Evolutionary conservation across 2,888 invertebrate genomes (phyloP), one percentile per base, ranked within the genome.

Genomic region (Ganaspis brasiliensis): DNA sequence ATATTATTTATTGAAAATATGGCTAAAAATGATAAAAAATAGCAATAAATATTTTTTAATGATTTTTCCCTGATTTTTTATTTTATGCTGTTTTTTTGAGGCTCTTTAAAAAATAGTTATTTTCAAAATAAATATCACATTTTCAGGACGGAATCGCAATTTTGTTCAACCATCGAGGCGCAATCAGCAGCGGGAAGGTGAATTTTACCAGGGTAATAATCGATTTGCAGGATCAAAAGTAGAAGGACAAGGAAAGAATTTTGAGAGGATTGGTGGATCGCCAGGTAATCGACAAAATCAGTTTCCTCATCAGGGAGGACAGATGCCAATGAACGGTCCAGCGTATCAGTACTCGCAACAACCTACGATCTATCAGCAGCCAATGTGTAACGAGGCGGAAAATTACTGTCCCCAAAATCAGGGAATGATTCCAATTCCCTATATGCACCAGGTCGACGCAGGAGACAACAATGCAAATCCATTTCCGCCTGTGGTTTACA

Each of bases 311-410:
- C 84, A 73, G 61, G 52, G 31, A 2, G 52, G 31, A 2, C 77
- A 73, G 14, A 52, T 63, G 12, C 49, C 72, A n/a, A 67, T 63
- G 31, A 75, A 78, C 45, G 81, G 79, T n/a, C 49, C 84, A 14
- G 21, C 70, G 9, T 87, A 83, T 75, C 86, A 37, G 40, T 81
- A 3, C 73, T 84, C 72, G 70, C 40, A 84, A 40, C 87, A 87
- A 5, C 88, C 82, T 26, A 49, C 85, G 8, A 77, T 86, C 14
- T 88, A 86, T 67, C 63, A 83, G 9, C 79, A 84, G 21, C 79
- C 86, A 0, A 85, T 84, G 40, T 87, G 85, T 31, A 72, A 80
- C 0, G 88, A 89, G 10, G 71, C 81, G 1, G 88, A 88, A 16
- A 71, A 84, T 0, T 87, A 79, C 49, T 89, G 84, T 71, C 74